Conservation (phyloP, 2,888 invertebrate species). For the Cynaeus angustus region DNA sequence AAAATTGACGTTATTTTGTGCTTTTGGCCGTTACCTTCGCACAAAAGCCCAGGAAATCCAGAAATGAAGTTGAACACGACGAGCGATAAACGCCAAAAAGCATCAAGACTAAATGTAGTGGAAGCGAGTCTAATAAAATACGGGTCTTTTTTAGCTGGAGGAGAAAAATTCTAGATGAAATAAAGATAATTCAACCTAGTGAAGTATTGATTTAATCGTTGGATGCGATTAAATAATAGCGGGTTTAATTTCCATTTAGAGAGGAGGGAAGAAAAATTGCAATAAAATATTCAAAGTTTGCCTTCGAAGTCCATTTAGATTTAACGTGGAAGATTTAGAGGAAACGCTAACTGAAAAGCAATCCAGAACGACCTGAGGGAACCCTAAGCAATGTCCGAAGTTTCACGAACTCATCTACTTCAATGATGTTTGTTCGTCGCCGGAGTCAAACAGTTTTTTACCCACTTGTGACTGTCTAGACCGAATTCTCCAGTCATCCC, state of each 20-base stretch:
- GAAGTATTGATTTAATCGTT: no score
- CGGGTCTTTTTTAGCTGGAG: constrained; percentile 35
- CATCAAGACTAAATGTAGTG: constrained; percentile 62
- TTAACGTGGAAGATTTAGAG: constrained; percentile 49
- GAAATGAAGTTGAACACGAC: constrained; percentile 56
- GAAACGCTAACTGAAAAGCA: constrained; percentile 48
- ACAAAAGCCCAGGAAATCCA: constrained; percentile 53
- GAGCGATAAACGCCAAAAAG: constrained; percentile 60
- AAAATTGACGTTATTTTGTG: constrained; percentile 45
- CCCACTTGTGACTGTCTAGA: constrained; percentile 45
- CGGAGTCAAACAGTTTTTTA: constrained; percentile 21
- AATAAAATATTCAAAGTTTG: constrained; percentile 38
- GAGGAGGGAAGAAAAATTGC: constrained; percentile 33
- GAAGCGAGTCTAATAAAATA: constrained; percentile 58
- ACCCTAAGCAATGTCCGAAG: constrained; percentile 44
- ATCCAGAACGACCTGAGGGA: constrained; percentile 48
- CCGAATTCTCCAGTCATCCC: constrained; percentile 22
- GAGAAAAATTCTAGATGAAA: constrained; percentile 28
- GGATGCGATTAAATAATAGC: constrained; percentile 33
- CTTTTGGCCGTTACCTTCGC: constrained; percentile 36
- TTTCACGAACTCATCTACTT: constrained; percentile 43
- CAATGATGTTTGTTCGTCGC: constrained; percentile 12
- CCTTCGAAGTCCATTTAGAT: constrained; percentile 46
- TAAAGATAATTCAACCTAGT: constrained; percentile 40
- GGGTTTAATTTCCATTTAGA: constrained; percentile 33